phyloP scores from a whole-genome alignment of 2,888 invertebrate species.

The Xanthia togata region DNA sequence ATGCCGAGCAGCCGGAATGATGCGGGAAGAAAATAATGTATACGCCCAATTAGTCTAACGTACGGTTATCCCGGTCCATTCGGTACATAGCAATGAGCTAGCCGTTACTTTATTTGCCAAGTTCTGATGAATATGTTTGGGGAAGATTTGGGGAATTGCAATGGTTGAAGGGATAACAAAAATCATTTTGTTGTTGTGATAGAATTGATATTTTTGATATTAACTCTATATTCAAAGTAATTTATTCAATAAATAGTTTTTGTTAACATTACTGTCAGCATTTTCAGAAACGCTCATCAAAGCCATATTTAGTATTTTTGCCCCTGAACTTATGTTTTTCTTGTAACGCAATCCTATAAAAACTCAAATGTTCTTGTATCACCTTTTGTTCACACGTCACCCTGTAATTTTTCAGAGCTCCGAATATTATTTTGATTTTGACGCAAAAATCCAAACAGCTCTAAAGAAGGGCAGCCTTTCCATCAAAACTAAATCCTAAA shows the following conservation, averaged over 20 bases:
- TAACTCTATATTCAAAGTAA: background rate
- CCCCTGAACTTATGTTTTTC: background rate
- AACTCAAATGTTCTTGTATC: background rate
- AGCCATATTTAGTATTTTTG: background rate
- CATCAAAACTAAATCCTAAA: slow-evolving; percentile 43
- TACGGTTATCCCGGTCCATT: slow-evolving; percentile 57
- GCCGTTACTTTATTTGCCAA: slow-evolving; percentile 48
- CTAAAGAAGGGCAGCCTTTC: slow-evolving; percentile 2
- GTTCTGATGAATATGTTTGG: slow-evolving; percentile 48
- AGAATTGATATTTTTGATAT: background rate
- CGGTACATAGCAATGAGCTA: slow-evolving; percentile 66
- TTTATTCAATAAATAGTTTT: background rate
- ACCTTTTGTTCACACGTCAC: background rate
- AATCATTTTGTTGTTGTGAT: background rate
- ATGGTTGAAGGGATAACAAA: background rate
- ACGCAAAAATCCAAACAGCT: background rate
- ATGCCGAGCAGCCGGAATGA: slow-evolving; percentile 49
- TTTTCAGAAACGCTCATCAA: background rate
- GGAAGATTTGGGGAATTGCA: slow-evolving; percentile 5
- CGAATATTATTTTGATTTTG: background rate
- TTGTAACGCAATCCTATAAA: background rate
- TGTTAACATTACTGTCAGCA: background rate
- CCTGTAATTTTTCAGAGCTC: background rate
- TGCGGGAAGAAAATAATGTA: slow-evolving; percentile 63
- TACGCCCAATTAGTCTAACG: slow-evolving; percentile 70